Conservation (phyloP, 2,888 invertebrate genomes). For the Tinea semifulvella region DNA sequence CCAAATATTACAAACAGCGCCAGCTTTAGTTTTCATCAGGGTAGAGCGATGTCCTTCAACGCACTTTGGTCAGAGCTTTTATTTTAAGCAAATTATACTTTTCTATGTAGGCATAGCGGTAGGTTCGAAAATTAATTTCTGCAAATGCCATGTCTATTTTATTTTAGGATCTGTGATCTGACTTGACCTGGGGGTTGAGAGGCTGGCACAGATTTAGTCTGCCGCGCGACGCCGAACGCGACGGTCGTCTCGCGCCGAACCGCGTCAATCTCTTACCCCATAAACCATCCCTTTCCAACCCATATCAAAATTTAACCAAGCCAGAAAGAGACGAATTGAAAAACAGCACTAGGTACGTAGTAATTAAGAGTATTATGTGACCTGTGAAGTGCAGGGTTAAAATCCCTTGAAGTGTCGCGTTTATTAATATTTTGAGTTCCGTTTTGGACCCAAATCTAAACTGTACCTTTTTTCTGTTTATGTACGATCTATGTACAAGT, state of each 20-base stretch:
- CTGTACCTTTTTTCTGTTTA: constrained; percentile 14
- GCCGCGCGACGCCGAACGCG: constrained; percentile 49
- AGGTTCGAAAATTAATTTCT: constrained; percentile 4
- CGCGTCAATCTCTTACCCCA: constrained; percentile 9
- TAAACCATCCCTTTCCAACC: constrained; percentile 33
- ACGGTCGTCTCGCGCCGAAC: constrained; percentile 33
- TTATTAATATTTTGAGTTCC: constrained; percentile 21
- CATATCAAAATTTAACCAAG: constrained; percentile 32
- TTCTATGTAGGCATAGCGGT: too few species aligned
- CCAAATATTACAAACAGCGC: too few species aligned
- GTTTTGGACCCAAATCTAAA: not conserved
- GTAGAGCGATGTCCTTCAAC: too few species aligned
- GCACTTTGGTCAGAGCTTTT: too few species aligned
- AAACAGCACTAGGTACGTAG: constrained; percentile 29
- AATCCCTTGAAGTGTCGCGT: constrained; percentile 26
- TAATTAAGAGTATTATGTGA: constrained; percentile 26
- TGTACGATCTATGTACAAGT: not conserved
- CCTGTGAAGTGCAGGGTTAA: constrained; percentile 26
- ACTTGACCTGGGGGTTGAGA: constrained; percentile 55
- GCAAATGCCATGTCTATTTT: constrained; percentile 24
- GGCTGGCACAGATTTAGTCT: constrained; percentile 60
- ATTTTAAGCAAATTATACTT: too few species aligned
- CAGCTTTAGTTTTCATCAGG: too few species aligned
- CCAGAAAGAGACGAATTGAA: constrained; percentile 32
- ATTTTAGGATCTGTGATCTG: too few species aligned